Conservation (phyloP, 2,797 vertebrate species). For the Urosaurus nigricauda region DNA sequence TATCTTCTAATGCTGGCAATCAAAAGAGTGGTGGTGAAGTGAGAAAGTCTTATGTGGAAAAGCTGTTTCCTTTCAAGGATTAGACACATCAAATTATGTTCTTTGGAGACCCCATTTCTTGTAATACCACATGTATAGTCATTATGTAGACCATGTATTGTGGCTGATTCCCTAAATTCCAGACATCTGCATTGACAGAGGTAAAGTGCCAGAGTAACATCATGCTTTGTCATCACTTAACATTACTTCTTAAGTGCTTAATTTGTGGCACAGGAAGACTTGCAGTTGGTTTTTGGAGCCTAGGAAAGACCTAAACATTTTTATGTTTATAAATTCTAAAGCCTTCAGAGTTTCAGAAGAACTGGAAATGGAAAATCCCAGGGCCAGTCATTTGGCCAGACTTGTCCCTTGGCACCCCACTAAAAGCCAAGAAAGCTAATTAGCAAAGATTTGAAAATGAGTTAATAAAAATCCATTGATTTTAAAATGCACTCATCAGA, state of each 20-base stretch:
- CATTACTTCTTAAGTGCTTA: neutral
- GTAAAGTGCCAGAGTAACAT: constrained; percentile 17
- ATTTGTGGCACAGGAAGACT: constrained; percentile 2
- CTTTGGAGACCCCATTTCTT: constrained; percentile 66
- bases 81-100: constrained; percentile 50
- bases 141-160: constrained; percentile 66
- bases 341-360: constrained; percentile 45
- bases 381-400: constrained; percentile 40
- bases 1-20: constrained; percentile 63
- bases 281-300: neutral
- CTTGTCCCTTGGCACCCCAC: constrained; percentile 27
- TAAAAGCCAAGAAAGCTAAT: constrained; percentile 31
- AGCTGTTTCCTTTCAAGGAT: constrained; percentile 61
- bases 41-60: constrained; percentile 56
- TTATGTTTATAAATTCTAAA: constrained; percentile 59
- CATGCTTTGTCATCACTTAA: constrained; percentile 11
- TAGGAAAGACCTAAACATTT: constrained; percentile 38
- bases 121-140: constrained; percentile 60
- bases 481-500: constrained; percentile 59
- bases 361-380: constrained; percentile 48
- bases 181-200: neutral
- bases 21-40: constrained; percentile 69
- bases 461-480: constrained; percentile 37
- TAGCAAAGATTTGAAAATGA: constrained; percentile 9
- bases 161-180: constrained; percentile 46